Evolutionary conservation across 1,140 invertebrate species (phyloP).

Genomic region (Trinorchestia longiramus): DNA sequence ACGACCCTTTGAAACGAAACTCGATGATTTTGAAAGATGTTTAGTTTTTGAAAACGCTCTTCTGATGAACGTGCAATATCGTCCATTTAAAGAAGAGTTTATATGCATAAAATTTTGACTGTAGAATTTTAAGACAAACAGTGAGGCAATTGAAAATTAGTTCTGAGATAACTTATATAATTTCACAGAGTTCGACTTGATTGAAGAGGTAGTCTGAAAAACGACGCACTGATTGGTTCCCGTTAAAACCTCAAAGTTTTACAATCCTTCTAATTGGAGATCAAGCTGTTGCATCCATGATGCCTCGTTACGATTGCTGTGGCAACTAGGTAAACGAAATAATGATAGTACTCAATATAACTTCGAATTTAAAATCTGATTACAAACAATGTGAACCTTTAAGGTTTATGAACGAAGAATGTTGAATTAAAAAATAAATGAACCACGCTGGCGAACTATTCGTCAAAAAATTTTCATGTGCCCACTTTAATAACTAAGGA

Average conservation of each 20-base stretch:
- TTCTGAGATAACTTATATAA: neutral
- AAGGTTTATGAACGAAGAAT: neutral
- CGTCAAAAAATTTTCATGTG: no score
- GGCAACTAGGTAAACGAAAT: neutral
- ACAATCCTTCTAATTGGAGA: neutral
- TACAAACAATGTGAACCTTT: neutral
- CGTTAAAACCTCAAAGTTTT: neutral
- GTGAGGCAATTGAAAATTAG: neutral
- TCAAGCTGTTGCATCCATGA: neutral
- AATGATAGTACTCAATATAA: neutral
- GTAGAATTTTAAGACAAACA: no score
- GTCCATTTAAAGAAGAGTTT: neutral
- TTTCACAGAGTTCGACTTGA: neutral
- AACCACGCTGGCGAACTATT: no score
- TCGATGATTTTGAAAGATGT: neutral
- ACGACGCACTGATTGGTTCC: neutral
- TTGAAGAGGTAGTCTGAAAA: neutral
- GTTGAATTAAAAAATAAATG: no score
- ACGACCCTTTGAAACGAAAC: neutral
- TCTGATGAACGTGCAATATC: neutral
- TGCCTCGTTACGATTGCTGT: neutral
- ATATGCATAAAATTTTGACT: neutral
- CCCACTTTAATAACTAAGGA: no score
- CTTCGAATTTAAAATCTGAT: neutral
- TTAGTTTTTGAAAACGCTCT: neutral